phyloP scores from a whole-genome alignment of 2,113 vertebrate species.

The Scatophagus argus region DNA sequence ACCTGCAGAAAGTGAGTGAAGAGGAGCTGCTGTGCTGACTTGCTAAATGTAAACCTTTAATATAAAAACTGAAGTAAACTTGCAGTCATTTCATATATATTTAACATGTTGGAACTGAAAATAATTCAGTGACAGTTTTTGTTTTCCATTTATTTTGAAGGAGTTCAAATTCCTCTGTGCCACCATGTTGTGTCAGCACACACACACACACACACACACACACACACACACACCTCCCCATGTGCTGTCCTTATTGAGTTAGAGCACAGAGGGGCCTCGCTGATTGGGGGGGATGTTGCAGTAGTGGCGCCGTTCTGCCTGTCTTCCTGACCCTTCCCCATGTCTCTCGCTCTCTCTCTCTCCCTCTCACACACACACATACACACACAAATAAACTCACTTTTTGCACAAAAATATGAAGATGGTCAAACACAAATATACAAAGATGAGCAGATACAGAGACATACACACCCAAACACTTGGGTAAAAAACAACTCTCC shows the following conservation, averaged over 20 bases:
- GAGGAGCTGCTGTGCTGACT: not conserved
- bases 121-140: not conserved
- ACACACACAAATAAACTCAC: not conserved
- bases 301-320: slow-evolving; percentile 61
- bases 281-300: slow-evolving; percentile 55
- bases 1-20: not conserved
- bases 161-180: not conserved
- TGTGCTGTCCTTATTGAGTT: slow-evolving; percentile 49
- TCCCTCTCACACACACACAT: slow-evolving; percentile 5
- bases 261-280: slow-evolving; percentile 54
- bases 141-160: not conserved
- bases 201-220: slow-evolving; percentile 9
- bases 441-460: not conserved
- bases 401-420: not conserved
- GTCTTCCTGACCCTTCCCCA: slow-evolving; percentile 23
- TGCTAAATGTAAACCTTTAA: not conserved
- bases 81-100: not conserved
- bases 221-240: slow-evolving; percentile 7
- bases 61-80: not conserved
- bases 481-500: not conserved
- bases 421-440: not conserved
- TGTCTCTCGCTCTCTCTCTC: slow-evolving; percentile 1
- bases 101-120: not conserved
- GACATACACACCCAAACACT: not conserved
- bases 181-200: not conserved